Base-by-base conservation (phyloP, 1,140 invertebrate species). In the Ruditapes philippinarum region DNA sequence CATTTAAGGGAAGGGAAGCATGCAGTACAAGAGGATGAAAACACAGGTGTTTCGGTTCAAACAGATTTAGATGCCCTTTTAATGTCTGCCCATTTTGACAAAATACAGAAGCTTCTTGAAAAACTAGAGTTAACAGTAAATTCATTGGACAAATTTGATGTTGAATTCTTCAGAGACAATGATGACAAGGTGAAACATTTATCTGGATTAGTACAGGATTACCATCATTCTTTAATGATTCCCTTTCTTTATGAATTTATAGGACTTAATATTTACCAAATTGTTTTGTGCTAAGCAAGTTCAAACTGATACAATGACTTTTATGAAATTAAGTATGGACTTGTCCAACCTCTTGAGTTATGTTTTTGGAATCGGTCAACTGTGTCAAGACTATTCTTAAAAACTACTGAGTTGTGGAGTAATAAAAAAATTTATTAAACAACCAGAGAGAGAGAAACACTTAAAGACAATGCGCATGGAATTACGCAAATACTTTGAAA, bases 401-500 rank as follows among this genome's bases (percentile, higher is more conserved):
- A 45, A 42, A 76, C 73, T 28, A 76, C 91, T 82, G 42, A 60
- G 57, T 42, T 86, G 0, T 82, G 87, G 76, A 89, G 68, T 57
- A 42, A 38, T 11, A n/a, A 51, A 74, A 87, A 65, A 45, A 9
- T 45, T 91, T 49, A 45, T 92, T 28, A 74, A 60, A 14, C 91
- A 84, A 88, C 91, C 88, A 38, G 91, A 88, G n/a, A 28, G 84
- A 12, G 84, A 92, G 31, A 31, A 36, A 12, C 42, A 91, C 36
- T n/a, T 33, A 49, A 51, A 54, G 38, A 88, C 49, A 11, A 92
- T 89, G 87, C 90, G 83, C 28, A 73, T 83, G 54, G n/a, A 89
- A 28, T 92, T 92, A 60, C 60, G 74, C 25, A 70, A 83, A 74
- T 12, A 86, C 31, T 88, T 92, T 89, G 90, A 83, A n/a, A 79